These are phyloP conservation scores for Chrysopa pallens DNA, from an alignment of 1,140 invertebrate genomes.

Conservation along the genomic window DNA sequence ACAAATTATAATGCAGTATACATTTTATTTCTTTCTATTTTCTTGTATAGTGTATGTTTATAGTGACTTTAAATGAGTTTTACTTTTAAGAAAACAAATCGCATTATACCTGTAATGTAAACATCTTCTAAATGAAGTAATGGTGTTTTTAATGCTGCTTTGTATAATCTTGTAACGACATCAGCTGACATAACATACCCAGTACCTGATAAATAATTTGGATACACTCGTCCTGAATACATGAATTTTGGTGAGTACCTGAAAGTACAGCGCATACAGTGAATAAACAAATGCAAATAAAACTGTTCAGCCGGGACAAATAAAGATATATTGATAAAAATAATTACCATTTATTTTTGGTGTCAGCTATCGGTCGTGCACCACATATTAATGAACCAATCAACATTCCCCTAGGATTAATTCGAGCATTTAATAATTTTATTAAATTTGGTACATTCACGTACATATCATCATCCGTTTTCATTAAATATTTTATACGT, in stretches of 20 bases:
- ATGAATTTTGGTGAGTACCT: constrained; percentile 68
- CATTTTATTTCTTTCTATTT: too few species aligned
- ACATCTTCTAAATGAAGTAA: constrained; percentile 72
- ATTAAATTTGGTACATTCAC: constrained; percentile 44
- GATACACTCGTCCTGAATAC: constrained; percentile 53
- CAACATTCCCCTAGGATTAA: constrained; percentile 29
- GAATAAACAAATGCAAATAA: too few species aligned
- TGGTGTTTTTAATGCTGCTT: constrained; percentile 43
- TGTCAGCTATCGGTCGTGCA: constrained; percentile 48
- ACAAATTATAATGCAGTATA: too few species aligned
- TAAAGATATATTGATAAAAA: background rate
- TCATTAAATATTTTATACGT: constrained; percentile 43
- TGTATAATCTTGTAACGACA: constrained; percentile 44
- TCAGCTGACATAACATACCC: constrained; percentile 64
- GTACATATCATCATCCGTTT: constrained; percentile 74
- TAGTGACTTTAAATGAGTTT: too few species aligned
- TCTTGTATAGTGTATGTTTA: too few species aligned
- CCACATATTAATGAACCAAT: constrained; percentile 57
- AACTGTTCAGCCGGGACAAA: background rate
- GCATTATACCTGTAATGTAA: constrained; percentile 53
- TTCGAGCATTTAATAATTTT: constrained; percentile 19
- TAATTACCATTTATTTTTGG: constrained; percentile 53
- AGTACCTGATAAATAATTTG: constrained; percentile 69
- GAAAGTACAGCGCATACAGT: constrained; percentile 1
- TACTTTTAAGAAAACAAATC: too few species aligned